phyloP scores from a whole-genome alignment of 1,140 invertebrate genomes.

The Aphis gossypii region DNA sequence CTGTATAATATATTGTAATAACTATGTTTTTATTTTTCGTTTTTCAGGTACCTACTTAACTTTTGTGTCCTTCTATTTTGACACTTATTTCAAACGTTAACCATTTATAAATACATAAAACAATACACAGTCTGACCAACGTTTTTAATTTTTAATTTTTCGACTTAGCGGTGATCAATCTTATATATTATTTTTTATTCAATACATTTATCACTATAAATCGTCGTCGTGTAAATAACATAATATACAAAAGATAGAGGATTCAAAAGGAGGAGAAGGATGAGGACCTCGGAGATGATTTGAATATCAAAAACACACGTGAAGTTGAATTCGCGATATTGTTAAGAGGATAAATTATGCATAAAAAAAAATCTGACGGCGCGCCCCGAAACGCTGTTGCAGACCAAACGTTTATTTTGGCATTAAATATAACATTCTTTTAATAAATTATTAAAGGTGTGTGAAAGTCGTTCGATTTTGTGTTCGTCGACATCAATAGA shows the following conservation, averaged over 20 bases:
- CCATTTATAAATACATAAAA: slow-evolving; percentile 18
- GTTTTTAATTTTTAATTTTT: slow-evolving; percentile 36
- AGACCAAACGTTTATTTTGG: not conserved
- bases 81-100: slow-evolving; percentile 12
- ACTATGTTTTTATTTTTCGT: not conserved
- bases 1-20: not conserved
- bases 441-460: not conserved
- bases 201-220: not conserved
- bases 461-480: not conserved
- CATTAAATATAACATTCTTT: slow-evolving; percentile 5
- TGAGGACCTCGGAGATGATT: not conserved
- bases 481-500: not conserved
- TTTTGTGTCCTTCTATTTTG: not conserved
- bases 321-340: not conserved
- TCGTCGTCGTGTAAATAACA: not conserved
- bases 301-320: not conserved
- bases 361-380: not conserved
- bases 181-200: not conserved
- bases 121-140: slow-evolving; percentile 25
- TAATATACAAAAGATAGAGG: not conserved
- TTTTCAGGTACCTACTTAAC: slow-evolving; percentile 32
- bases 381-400: not conserved
- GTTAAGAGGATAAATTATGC: not conserved
- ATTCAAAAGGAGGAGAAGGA: not conserved
- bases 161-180: not conserved